Percentiles rank a stretch among this genome's conserved stretches.
These are phyloP conservation scores for Drosophila kepulauana DNA, from an alignment of 1,140 invertebrate species.

Conservation along the genomic window DNA sequence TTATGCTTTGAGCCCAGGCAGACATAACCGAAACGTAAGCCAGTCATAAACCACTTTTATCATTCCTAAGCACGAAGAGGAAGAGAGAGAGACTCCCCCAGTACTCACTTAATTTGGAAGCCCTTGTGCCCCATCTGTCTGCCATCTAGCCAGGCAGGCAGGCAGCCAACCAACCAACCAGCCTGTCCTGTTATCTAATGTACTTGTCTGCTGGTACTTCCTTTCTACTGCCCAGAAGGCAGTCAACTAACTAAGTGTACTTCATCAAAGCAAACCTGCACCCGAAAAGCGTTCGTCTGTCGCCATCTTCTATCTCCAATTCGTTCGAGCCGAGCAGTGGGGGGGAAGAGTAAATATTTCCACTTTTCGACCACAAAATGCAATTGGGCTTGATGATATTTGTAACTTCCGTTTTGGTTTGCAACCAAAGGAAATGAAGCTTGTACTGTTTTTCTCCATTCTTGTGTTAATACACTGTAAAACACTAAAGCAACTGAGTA, in stretches of 20 bases:
- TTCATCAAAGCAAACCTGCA: constrained; percentile 34
- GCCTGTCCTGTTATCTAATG: constrained; percentile 43
- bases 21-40: constrained; percentile 49
- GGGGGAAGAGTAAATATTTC: constrained; percentile 73
- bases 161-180: constrained; percentile 6
- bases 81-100: constrained; percentile 8
- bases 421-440: constrained; percentile 71
- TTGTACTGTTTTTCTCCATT: constrained; percentile 41
- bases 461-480: constrained; percentile 27
- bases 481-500: neutral
- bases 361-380: constrained; percentile 81
- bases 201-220: constrained; percentile 41
- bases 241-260: constrained; percentile 46
- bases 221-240: constrained; percentile 30
- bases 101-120: constrained; percentile 32
- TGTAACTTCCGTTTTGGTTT: constrained; percentile 77
- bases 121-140: constrained; percentile 7
- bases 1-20: constrained; percentile 44
- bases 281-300: constrained; percentile 12
- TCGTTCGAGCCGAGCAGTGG: neutral
- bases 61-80: constrained; percentile 48
- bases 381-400: constrained; percentile 83
- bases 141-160: neutral
- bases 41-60: constrained; percentile 74
- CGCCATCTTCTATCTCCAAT: constrained; percentile 15